phyloP scores from a whole-genome alignment of 1,140 invertebrate species.

The Lepidurus arcticus region DNA sequence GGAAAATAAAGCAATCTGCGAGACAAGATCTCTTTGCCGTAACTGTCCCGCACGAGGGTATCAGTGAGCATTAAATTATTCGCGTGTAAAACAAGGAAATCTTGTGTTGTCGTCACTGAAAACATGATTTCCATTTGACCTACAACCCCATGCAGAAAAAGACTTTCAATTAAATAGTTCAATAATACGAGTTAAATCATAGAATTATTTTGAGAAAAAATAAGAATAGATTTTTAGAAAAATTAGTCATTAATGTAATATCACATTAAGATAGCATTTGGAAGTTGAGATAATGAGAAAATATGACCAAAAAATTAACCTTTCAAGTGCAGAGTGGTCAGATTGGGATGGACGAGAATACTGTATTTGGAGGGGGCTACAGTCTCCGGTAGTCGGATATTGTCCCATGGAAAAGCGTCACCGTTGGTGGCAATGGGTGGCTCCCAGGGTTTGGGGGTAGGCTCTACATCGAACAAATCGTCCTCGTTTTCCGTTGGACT shows the following conservation, averaged over 20 bases:
- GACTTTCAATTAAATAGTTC: too few species aligned
- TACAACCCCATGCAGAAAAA: slow-evolving; percentile 34
- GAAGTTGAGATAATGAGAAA: background rate
- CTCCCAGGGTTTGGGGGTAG: slow-evolving; percentile 26
- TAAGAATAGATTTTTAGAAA: background rate
- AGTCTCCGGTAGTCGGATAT: slow-evolving; percentile 72
- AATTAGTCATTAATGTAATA: background rate
- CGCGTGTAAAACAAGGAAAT: slow-evolving; percentile 84
- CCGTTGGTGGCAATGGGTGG: slow-evolving; percentile 56
- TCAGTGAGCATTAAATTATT: slow-evolving; percentile 82
- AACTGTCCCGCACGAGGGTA: slow-evolving; percentile 56
- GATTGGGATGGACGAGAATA: slow-evolving; percentile 85
- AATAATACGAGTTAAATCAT: too few species aligned
- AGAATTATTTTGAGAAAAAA: background rate
- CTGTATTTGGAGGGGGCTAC: slow-evolving; percentile 77
- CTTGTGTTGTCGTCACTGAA: slow-evolving; percentile 68
- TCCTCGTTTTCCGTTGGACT: slow-evolving; percentile 28
- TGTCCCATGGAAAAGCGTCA: slow-evolving; percentile 82
- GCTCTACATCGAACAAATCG: slow-evolving; percentile 28
- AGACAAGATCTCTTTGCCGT: slow-evolving; percentile 53
- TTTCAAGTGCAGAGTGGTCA: slow-evolving; percentile 80
- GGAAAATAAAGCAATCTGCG: slow-evolving; percentile 69
- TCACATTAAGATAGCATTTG: background rate
- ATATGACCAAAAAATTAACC: slow-evolving; percentile 50
- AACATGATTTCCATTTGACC: slow-evolving; percentile 49